Percentiles rank a stretch among this genome's conserved stretches.
phyloP scores from a whole-genome alignment of 2,888 invertebrate species.

The Drosophila atripex region DNA sequence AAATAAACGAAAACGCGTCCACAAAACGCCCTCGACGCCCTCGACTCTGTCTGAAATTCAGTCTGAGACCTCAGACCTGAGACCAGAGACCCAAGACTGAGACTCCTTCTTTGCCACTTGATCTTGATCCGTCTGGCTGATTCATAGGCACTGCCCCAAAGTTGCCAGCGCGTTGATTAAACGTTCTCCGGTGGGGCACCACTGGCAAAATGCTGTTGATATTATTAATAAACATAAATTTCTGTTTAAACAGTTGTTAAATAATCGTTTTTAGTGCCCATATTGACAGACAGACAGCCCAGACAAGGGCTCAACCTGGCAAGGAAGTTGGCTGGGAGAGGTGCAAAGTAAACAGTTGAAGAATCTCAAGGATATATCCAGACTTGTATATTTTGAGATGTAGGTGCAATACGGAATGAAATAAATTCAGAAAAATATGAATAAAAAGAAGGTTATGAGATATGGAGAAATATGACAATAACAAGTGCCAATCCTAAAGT shows the following conservation, averaged over 20 bases:
- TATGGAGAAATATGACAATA: neutral
- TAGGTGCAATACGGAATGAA: constrained; percentile 8
- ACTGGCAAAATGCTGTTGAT: constrained; percentile 69
- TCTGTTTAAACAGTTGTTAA: constrained; percentile 79
- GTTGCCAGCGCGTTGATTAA: constrained; percentile 56
- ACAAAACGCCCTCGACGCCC: constrained; percentile 53
- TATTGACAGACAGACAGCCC: constrained; percentile 56
- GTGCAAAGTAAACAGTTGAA: constrained; percentile 7
- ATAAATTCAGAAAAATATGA: too few relatives aligned
- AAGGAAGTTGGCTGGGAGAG: constrained; percentile 32
- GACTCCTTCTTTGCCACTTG: constrained; percentile 45
- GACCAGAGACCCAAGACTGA: constrained; percentile 1
- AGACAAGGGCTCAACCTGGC: constrained; percentile 30
- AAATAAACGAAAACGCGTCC: constrained; percentile 42
- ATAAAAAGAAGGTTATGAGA: too few relatives aligned
- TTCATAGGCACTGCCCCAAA: constrained; percentile 63
- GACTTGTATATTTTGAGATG: neutral
- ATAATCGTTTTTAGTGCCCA: constrained; percentile 62
- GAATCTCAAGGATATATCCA: constrained; percentile 48
- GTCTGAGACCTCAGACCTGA: neutral
- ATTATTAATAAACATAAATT: constrained; percentile 80
- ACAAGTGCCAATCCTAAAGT: neutral
- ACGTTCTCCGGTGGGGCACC: constrained; percentile 41
- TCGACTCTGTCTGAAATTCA: constrained; percentile 16
- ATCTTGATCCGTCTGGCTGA: constrained; percentile 62